phyloP scores from a whole-genome alignment of 2,888 invertebrate species.

The Leucania comma region DNA sequence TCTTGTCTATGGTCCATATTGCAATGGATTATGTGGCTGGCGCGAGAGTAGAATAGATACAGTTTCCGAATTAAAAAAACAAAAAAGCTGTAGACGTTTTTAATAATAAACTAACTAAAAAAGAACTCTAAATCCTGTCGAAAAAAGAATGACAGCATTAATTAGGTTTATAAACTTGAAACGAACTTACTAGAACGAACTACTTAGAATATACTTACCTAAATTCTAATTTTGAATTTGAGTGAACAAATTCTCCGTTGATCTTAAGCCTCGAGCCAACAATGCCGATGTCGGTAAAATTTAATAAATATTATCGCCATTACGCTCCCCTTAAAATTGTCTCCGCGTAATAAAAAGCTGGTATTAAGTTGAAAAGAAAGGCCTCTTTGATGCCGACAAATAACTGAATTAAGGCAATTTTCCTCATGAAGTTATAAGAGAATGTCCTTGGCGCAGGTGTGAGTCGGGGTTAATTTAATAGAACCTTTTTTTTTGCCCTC shows the following conservation, averaged over 20 bases:
- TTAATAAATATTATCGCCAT: slow-evolving; percentile 35
- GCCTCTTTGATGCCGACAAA: slow-evolving; percentile 50
- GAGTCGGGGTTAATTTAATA: slow-evolving; percentile 46
- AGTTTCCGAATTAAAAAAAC: background rate
- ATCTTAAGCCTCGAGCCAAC: slow-evolving; percentile 7
- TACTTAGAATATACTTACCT: slow-evolving; percentile 4
- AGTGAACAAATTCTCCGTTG: slow-evolving; percentile 21
- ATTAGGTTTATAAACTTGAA: slow-evolving; percentile 9
- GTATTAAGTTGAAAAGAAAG: slow-evolving; percentile 35
- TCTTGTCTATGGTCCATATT: slow-evolving; percentile 25
- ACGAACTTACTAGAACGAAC: no score
- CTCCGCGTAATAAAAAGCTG: slow-evolving; percentile 31
- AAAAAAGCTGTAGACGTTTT: background rate
- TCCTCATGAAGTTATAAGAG: slow-evolving; percentile 42
- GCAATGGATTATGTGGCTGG: background rate
- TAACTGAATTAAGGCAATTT: slow-evolving; percentile 57
- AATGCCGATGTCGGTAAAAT: slow-evolving; percentile 23
- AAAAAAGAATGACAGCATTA: background rate
- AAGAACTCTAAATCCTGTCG: slow-evolving; percentile 2
- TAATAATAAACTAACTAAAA: background rate
- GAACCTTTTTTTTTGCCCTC: slow-evolving; percentile 34
- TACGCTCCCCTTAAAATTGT: slow-evolving; percentile 30
- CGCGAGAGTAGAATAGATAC: no score
- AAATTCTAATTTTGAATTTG: slow-evolving; percentile 11
- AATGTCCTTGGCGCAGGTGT: slow-evolving; percentile 48